phyloP scores from a whole-genome alignment of 2,113 vertebrate genomes.

The Toxostoma redivivum region DNA sequence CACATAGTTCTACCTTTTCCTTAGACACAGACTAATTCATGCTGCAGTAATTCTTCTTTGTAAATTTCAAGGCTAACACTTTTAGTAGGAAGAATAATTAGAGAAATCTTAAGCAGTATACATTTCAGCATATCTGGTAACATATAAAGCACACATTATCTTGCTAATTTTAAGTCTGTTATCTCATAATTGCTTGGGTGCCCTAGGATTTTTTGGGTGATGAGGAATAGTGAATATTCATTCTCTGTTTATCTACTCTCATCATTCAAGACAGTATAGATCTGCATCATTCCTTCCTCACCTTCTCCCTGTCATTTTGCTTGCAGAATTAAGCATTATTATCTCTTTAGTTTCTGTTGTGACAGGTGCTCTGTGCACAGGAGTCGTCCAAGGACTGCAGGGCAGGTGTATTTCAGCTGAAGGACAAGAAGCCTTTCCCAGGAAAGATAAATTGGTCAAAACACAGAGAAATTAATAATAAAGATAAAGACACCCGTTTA shows the following conservation, averaged over 20 bases:
- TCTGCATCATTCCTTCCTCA: neutral
- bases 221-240: neutral
- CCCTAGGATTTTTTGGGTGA: neutral
- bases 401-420: too few relatives aligned
- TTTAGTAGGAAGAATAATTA: neutral
- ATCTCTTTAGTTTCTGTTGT: neutral
- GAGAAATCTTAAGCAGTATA: neutral
- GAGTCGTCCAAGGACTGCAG: neutral
- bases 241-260: neutral
- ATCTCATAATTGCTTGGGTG: neutral
- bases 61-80: neutral
- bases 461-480: too few relatives aligned
- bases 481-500: too few relatives aligned
- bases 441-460: too few relatives aligned
- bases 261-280: neutral
- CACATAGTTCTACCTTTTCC: neutral
- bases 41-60: neutral
- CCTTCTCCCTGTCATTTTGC: neutral
- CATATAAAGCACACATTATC: neutral
- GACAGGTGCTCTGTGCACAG: neutral
- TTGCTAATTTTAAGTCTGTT: neutral
- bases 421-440: too few relatives aligned
- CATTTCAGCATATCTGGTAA: neutral
- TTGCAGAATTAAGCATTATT: neutral
- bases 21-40: neutral